phyloP scores from a whole-genome alignment of 2,797 vertebrate species.

The Hyperoplus lanceolatus region DNA sequence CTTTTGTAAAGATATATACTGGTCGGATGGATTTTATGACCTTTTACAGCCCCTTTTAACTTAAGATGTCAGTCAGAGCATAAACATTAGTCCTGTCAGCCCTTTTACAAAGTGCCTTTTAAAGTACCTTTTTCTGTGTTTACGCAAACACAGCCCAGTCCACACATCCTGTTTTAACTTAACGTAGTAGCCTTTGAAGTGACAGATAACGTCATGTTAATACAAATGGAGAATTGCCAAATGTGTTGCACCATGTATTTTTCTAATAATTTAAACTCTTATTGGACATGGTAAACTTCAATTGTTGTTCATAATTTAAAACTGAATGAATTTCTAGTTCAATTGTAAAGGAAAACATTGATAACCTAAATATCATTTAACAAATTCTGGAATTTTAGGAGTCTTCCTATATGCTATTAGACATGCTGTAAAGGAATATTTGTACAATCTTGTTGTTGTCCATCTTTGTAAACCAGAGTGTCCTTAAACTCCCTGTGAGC shows the following conservation, averaged over 20 bases:
- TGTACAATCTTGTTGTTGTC: not conserved
- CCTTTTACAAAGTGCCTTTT: not conserved
- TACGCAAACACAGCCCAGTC: not conserved
- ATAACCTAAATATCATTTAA: not conserved
- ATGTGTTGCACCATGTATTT: not conserved
- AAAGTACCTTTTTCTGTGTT: not conserved
- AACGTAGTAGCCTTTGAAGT: not conserved
- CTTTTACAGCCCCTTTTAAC: not conserved
- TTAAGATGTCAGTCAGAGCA: not conserved
- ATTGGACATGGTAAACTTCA: not conserved
- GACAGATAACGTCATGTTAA: not conserved
- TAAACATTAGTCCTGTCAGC: not conserved
- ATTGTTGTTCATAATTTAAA: not conserved
- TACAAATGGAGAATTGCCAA: not conserved
- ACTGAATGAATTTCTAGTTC: not conserved
- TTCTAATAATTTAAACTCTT: not conserved
- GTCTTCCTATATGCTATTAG: not conserved
- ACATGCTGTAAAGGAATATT: not conserved
- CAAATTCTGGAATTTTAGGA: not conserved
- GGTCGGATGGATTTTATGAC: not conserved
- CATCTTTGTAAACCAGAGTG: slow-evolving; percentile 37
- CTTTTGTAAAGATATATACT: not conserved
- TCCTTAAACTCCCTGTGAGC: slow-evolving; percentile 78
- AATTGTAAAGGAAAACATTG: not conserved
- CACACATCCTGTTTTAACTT: not conserved